phyloP scores from a whole-genome alignment of 2,888 invertebrate species.

The Melanchra persicariae region DNA sequence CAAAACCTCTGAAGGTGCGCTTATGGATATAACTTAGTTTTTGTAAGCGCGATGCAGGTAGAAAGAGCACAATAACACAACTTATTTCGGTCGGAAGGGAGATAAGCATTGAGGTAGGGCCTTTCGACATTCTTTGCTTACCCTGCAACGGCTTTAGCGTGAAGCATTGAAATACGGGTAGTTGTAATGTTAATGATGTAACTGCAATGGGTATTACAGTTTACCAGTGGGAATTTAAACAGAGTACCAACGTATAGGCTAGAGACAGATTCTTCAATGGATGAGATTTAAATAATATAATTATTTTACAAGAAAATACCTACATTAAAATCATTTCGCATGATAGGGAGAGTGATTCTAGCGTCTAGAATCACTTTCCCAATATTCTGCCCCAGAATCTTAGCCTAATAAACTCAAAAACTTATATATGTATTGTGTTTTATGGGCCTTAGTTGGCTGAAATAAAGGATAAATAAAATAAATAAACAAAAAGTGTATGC shows the following conservation, averaged over 20 bases:
- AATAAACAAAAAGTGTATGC: too few relatives aligned
- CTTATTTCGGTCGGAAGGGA: slow-evolving; percentile 15
- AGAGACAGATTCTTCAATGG: not conserved
- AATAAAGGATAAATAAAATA: too few relatives aligned
- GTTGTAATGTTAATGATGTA: slow-evolving; percentile 29
- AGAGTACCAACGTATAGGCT: too few relatives aligned
- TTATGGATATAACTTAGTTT: not conserved
- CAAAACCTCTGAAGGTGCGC: slow-evolving; percentile 21
- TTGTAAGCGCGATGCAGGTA: slow-evolving; percentile 43
- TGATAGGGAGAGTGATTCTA: not conserved
- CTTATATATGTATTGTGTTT: too few relatives aligned
- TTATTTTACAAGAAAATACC: not conserved
- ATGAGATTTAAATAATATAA: not conserved
- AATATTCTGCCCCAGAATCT: too few relatives aligned
- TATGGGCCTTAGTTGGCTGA: too few relatives aligned
- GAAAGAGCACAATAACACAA: slow-evolving; percentile 22
- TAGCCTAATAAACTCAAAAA: too few relatives aligned
- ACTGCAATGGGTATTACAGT: not conserved
- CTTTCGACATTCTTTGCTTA: slow-evolving; percentile 24
- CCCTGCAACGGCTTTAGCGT: slow-evolving; percentile 25
- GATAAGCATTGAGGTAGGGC: slow-evolving; percentile 25
- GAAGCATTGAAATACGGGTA: slow-evolving; percentile 14
- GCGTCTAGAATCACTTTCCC: too few relatives aligned
- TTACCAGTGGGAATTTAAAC: not conserved
- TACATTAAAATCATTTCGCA: not conserved